A percentile compares a stretch with the other conserved stretches of the same genome.
Conservation (phyloP, 2,113 vertebrate species). For the Merops nubicus region DNA sequence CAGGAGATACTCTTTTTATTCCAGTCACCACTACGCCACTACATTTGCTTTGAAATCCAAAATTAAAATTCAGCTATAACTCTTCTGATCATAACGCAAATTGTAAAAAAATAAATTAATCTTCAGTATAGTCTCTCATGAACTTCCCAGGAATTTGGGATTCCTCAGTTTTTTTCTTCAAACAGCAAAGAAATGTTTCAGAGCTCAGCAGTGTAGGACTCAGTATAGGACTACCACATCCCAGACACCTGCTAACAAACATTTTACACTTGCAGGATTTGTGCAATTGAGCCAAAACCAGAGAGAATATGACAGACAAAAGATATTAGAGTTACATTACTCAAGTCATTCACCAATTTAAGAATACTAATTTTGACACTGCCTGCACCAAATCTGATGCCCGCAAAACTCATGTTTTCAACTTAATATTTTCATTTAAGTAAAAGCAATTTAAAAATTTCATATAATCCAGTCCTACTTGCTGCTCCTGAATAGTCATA, state of each 20-base stretch:
- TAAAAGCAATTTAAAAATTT: background rate
- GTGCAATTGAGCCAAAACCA: background rate
- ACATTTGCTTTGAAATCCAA: background rate
- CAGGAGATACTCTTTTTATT: background rate
- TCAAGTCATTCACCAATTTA: background rate
- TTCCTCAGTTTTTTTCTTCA: background rate
- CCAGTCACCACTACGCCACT: background rate
- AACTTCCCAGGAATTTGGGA: background rate
- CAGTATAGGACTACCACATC: background rate
- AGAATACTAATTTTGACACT: background rate
- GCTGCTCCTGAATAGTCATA: background rate
- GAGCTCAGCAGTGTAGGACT: background rate
- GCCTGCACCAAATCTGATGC: background rate
- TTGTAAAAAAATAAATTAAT: background rate
- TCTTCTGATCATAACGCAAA: background rate
- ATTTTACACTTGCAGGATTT: background rate
- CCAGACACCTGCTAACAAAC: background rate
- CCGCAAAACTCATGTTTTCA: background rate
- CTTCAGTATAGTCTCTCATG: background rate
- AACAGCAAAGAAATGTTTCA: background rate
- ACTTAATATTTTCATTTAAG: background rate
- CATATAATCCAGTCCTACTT: background rate
- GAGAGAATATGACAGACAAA: background rate
- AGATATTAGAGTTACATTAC: background rate
- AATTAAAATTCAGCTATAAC: background rate